Conservation (phyloP, 2,113 vertebrate species). For the Sardina pilchardus region DNA sequence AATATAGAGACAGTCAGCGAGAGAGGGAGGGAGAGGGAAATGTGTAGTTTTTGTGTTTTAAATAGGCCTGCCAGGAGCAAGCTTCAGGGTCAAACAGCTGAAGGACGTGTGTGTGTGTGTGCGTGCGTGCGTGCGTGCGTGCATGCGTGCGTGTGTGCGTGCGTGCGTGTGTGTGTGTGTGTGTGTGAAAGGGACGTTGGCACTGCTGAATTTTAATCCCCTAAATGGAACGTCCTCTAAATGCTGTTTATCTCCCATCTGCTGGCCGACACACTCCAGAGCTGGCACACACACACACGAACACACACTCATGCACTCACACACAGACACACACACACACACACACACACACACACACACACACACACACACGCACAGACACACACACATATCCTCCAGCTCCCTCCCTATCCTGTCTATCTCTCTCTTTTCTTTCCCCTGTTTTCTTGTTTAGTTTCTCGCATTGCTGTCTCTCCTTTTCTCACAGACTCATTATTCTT, state of each 20-base stretch:
- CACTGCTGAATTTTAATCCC: slow-evolving; percentile 58
- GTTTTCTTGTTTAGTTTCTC: neutral
- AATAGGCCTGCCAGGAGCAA: slow-evolving; percentile 31
- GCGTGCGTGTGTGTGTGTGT: slow-evolving; percentile 19
- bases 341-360: slow-evolving; percentile 1
- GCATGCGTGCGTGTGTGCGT: neutral
- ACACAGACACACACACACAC: neutral
- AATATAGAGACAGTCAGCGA: neutral
- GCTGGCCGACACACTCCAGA: slow-evolving; percentile 39
- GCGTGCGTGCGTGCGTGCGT: neutral
- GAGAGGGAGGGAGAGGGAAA: neutral
- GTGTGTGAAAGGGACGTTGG: slow-evolving; percentile 53
- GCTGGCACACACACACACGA: slow-evolving; percentile 26
- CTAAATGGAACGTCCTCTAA: slow-evolving; percentile 62
- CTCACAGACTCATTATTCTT: neutral
- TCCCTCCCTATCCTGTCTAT: neutral
- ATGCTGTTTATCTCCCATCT: slow-evolving; percentile 64
- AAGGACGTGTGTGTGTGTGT: slow-evolving; percentile 46
- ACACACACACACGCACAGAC: neutral
- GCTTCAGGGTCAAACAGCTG: slow-evolving; percentile 32
- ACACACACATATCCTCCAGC: neutral
- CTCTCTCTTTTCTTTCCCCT: neutral
- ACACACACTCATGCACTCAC: slow-evolving; percentile 11
- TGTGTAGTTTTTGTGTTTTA: slow-evolving; percentile 8
- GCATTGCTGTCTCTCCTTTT: too few relatives aligned